Base-by-base conservation (phyloP, 2,888 invertebrate species). In the Hemaris fuciformis region DNA sequence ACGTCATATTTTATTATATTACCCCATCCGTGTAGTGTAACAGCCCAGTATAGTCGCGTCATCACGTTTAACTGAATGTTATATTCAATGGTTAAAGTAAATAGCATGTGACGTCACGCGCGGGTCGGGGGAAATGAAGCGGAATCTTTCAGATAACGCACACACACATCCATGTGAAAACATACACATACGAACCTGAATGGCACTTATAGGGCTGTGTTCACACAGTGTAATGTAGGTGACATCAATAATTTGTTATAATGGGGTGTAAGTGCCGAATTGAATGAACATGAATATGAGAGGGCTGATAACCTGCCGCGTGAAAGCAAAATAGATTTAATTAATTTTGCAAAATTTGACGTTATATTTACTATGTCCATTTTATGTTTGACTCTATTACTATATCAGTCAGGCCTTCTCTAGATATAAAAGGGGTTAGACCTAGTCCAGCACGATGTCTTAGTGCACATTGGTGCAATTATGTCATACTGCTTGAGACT, bases 81-180 rank as follows among this genome's bases (percentile, higher is more conserved):
- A 31, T 27, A 15, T 56, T 56, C 3, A 18, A 66, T 64, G 64
- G 64, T 63, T 67, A 61, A 57, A 64, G 66, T 65, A 66, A 66
- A 69, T 66, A 69, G 67, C 64, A 63, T 59, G 70, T 89, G 85
- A 87, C 83, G 87, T 85, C 85, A 90, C 80, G 80, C 82, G 78
- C 81, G 90, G 89, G 89, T 85, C 85, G 88, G 72, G 88, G 91
- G 88, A 91, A 92, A 91, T 91, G 92, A 91, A 88, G 88, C 85
- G 91, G 92, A 92, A 92, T 91, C 89, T 89, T 87, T 80, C 85
- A 84, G 92, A 92, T 92, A 92, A 92, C 92, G 69, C 91, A 91
- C 88, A 91, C 91, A 72, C 77, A 74, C 65, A 57, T 64, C 61
- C n/a, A 38, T 42, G 64, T 70, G 68, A 62, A 62, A 46, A 69